These are phyloP conservation scores for Euwallacea similis DNA, from an alignment of 1,140 invertebrate genomes.

Conservation along the genomic window DNA sequence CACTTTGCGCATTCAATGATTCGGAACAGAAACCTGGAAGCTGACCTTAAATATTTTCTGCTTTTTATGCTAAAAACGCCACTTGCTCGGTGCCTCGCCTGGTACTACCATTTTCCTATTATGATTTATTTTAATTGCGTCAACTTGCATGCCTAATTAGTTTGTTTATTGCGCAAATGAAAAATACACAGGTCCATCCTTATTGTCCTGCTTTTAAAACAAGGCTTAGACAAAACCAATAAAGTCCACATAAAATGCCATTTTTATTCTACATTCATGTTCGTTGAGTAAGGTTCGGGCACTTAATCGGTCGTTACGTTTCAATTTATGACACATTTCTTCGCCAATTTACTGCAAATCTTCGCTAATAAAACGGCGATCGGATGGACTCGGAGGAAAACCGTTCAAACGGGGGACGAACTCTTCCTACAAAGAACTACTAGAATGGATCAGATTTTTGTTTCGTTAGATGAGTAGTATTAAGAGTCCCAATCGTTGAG, in stretches of 20 bases:
- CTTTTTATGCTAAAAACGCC: constrained; percentile 14
- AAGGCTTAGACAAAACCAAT: constrained; percentile 32
- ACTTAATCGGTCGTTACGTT: constrained; percentile 31
- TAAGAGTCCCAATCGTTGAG: constrained; percentile 8
- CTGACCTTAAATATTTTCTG: constrained; percentile 12
- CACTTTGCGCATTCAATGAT: constrained; percentile 13
- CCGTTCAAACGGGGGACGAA: constrained; percentile 26
- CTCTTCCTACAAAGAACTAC: constrained; percentile 32
- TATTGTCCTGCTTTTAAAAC: constrained; percentile 11
- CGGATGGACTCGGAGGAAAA: constrained; percentile 30
- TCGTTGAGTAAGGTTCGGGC: constrained; percentile 36
- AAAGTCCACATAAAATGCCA: constrained; percentile 37
- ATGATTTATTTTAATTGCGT: constrained; percentile 34
- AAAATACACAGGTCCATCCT: background rate
- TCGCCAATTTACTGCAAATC: constrained; percentile 37
- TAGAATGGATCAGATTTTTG: constrained; percentile 5
- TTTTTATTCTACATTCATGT: constrained; percentile 36
- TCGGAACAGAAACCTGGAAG: constrained; percentile 14
- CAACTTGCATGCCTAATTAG: constrained; percentile 12
- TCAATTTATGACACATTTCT: constrained; percentile 39
- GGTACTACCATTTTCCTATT: constrained; percentile 6
- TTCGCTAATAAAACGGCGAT: constrained; percentile 31
- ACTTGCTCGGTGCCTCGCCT: constrained; percentile 2
- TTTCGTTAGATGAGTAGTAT: constrained; percentile 12
- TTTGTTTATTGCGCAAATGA: constrained; percentile 12